Evolutionary conservation across 2,888 invertebrate genomes (phyloP).

Genomic region (Mythimna vitellina): DNA sequence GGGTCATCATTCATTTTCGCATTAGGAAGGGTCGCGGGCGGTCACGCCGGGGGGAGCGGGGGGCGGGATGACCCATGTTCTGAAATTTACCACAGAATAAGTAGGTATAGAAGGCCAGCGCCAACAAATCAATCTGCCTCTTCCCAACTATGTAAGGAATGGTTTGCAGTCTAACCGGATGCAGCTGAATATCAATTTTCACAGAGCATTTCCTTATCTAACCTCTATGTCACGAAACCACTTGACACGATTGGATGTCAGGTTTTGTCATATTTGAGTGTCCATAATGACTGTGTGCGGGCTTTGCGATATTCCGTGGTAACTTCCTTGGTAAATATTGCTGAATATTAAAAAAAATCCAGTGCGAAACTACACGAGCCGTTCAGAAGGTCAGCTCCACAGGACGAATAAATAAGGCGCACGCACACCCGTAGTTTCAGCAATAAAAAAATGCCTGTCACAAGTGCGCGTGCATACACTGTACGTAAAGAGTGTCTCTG

Average conservation of each 20-base stretch:
- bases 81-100: conserved; percentile 30
- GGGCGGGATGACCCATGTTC: conserved; percentile 57
- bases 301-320: too few relatives aligned
- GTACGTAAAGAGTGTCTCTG: too few relatives aligned
- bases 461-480: neutral
- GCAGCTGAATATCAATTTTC: neutral
- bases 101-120: conserved; percentile 11
- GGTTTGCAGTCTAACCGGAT: neutral
- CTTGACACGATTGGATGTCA: neutral
- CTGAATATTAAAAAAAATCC: neutral
- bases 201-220: neutral
- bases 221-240: too few relatives aligned
- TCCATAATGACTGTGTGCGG: too few relatives aligned
- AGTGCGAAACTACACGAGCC: neutral
- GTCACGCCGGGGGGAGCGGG: conserved; percentile 19
- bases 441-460: neutral
- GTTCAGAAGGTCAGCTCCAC: neutral
- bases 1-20: conserved; percentile 80
- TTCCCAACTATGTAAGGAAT: neutral
- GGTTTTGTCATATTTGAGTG: neutral
- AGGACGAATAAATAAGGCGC: too few relatives aligned
- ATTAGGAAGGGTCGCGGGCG: conserved; percentile 69
- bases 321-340: neutral
- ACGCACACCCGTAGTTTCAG: neutral
- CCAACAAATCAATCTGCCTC: neutral